phyloP scores from a whole-genome alignment of 1,140 invertebrate genomes.

The Cotesia glomerata region DNA sequence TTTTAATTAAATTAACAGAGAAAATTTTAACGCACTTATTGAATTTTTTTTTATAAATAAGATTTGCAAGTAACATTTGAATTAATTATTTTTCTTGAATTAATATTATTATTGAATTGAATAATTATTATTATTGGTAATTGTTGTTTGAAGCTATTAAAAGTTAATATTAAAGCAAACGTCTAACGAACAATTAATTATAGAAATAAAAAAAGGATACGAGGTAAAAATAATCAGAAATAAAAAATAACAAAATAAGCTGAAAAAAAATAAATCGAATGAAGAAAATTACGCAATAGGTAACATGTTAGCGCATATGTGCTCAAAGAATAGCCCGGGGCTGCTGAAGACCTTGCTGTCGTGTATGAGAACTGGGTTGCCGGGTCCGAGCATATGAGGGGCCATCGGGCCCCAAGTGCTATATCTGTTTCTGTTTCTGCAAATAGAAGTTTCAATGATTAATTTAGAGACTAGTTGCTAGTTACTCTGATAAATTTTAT shows the following conservation, averaged over 20 bases:
- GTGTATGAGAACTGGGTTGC: constrained; percentile 61
- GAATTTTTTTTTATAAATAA: too few species aligned
- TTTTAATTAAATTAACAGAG: too few species aligned
- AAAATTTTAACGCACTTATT: too few species aligned
- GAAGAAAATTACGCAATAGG: constrained; percentile 49
- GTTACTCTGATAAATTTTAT: neutral
- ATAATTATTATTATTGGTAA: too few species aligned
- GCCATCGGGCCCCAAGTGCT: constrained; percentile 39
- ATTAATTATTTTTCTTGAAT: neutral
- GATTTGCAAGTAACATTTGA: too few species aligned
- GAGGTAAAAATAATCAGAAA: neutral
- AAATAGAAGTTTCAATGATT: neutral
- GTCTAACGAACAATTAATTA: neutral
- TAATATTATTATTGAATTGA: too few species aligned
- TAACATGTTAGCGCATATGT: constrained; percentile 49
- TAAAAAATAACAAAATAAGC: constrained; percentile 12
- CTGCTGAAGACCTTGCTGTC: constrained; percentile 53
- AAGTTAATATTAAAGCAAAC: too few species aligned
- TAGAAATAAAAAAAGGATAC: neutral
- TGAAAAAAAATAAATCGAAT: constrained; percentile 11
- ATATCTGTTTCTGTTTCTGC: constrained; percentile 25
- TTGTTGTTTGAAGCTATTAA: too few species aligned
- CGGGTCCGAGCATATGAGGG: constrained; percentile 31
- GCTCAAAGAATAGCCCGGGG: constrained; percentile 48
- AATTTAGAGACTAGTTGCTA: neutral